These are phyloP conservation scores for Chiloscyllium plagiosum DNA, from an alignment of 2,113 vertebrate species.

Conservation along the genomic window DNA sequence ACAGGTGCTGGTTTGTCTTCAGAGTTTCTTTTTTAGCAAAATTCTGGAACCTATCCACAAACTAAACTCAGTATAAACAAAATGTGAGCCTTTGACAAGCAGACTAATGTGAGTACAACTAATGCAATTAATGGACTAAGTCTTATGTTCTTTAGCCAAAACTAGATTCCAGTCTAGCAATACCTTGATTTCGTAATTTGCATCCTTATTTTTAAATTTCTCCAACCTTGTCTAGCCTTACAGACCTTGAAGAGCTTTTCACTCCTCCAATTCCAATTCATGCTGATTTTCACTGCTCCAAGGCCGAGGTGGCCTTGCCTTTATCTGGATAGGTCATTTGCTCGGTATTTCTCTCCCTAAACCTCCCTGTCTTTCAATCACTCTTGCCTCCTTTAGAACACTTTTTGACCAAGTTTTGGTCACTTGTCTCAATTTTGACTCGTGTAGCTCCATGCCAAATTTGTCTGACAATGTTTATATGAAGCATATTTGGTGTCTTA, in stretches of 20 bases:
- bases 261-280: neutral
- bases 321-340: neutral
- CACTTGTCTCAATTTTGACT: neutral
- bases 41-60: neutral
- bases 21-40: conserved; percentile 1
- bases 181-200: neutral
- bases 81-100: neutral
- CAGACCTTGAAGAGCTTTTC: neutral
- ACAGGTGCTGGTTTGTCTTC: neutral
- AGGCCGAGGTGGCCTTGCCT: no score
- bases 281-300: neutral
- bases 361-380: no score
- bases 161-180: neutral
- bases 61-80: neutral
- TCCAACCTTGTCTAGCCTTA: neutral
- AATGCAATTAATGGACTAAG: neutral
- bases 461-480: neutral
- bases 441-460: neutral
- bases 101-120: neutral
- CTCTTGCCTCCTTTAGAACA: neutral
- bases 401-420: neutral
- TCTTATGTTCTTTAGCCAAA: neutral
- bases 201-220: neutral
- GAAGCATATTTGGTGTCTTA: neutral
- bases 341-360: neutral